phyloP scores from a whole-genome alignment of 2,888 invertebrate species.

The Vannuccia rotundouncinata region DNA sequence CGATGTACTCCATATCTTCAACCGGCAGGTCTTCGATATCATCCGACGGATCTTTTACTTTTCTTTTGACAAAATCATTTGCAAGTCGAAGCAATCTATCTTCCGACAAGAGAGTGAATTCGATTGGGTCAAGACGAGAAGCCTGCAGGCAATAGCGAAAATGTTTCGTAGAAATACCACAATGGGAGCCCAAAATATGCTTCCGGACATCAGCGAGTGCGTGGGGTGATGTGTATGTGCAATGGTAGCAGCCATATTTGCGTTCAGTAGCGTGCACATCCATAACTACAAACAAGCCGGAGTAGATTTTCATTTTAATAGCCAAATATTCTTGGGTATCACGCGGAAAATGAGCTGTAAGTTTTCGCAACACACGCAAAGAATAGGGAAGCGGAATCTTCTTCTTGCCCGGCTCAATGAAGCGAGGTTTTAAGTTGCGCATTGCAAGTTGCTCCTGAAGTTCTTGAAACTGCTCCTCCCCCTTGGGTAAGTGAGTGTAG shows the following conservation, averaged over 20 bases:
- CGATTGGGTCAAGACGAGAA: constrained; percentile 39
- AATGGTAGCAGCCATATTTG: constrained; percentile 35
- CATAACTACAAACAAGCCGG: constrained; percentile 33
- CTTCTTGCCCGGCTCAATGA: constrained; percentile 32
- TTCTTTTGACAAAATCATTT: constrained; percentile 31
- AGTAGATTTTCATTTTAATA: constrained; percentile 34
- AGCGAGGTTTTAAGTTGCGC: constrained; percentile 30
- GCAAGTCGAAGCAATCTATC: constrained; percentile 35
- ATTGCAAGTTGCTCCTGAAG: constrained; percentile 35
- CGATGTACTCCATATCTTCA: not conserved
- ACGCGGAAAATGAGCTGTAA: constrained; percentile 30
- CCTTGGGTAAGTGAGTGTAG: constrained; percentile 36
- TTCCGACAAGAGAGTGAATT: constrained; percentile 40
- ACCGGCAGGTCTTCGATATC: not conserved
- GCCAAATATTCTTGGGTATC: constrained; percentile 34
- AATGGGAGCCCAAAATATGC: constrained; percentile 39
- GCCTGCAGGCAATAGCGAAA: constrained; percentile 39
- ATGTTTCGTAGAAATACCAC: constrained; percentile 39
- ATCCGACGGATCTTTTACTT: not conserved
- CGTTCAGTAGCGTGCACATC: constrained; percentile 27
- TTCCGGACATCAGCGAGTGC: constrained; percentile 40
- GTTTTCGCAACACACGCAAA: constrained; percentile 29
- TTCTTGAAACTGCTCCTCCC: constrained; percentile 34
- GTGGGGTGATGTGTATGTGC: constrained; percentile 37
- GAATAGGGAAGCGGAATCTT: constrained; percentile 38